Base-by-base conservation (phyloP, 2,797 vertebrate genomes). In the Enteromius paludinosus region DNA sequence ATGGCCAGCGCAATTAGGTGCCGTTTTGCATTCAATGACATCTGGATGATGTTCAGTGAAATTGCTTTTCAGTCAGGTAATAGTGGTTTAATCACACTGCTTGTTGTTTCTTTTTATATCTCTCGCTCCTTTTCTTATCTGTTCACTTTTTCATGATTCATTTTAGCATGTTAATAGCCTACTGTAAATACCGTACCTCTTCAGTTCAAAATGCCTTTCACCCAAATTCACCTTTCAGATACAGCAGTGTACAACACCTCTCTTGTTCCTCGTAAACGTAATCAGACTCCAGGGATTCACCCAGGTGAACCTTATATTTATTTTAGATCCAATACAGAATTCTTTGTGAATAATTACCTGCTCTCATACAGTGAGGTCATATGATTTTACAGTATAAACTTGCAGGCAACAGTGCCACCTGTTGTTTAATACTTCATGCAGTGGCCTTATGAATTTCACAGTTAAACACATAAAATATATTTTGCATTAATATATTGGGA, bases 11-110 rank as follows among this genome's bases (percentile, higher is more conserved):
- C 96, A 90, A 97, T 99, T 90, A 97, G 95, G 88, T 99, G 98
- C 85, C 97, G 96, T 47, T 99, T 97, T 89, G 95, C 96, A 90
- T 99, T 99, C 0, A 93, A 94, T 0, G 97, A 98, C 20, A 86
- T 92, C 35, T 99, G 97, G 98, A 95, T 99, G 97, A 95, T 99
- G 95, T 96, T 99, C 94, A 99, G 98, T 3, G 98, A 99, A 91
- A 96, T 99, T 90, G 96, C 97, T 85, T 99, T 99, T 59, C 86
- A 86, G 79, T 85, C 88, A 87, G 88, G 85, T 89, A 85, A 80
- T 18, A 61, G 20, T 25, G 49, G 52, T 33, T 45, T 65, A 12
- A 12, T 68, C 14, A 12, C 11, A 5, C 17, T 30, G 28, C 20
- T 4, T 35, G 35, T 35, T 64, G 6, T 23, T 59, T 61, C 52